Base-by-base conservation (phyloP, 2,888 invertebrate genomes). In the Drymonia ruficornis region DNA sequence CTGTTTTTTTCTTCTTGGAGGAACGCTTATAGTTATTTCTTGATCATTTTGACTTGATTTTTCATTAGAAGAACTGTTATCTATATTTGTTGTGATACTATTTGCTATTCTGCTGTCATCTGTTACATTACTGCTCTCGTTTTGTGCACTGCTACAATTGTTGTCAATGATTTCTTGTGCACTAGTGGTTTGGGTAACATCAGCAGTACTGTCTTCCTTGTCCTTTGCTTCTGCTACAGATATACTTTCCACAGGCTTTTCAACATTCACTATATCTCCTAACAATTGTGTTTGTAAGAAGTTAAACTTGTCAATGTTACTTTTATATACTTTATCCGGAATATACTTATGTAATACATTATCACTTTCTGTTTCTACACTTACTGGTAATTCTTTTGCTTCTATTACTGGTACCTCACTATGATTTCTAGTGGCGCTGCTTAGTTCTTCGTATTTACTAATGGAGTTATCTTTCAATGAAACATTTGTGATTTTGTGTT, bases 231-330 rank as follows among this genome's bases (percentile, higher is more conserved):
- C 58, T 53, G 64, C 63, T 63, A 72, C 50, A 59, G 71, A 63
- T 56, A 61, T 61, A 66, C 66, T 72, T 65, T 77, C 73, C 66
- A 66, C 56, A 56, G 59, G 61, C 59, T 67, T 74, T 61, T 80
- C 70, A 63, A 67, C 54, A 51, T 81, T 71, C 63, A 70, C 56
- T 55, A 69, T 64, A 63, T 83, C 79, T 59, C 70, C 80, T 56
- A 79, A 70, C 53, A 91, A 72, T 74, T 87, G 90, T 56, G 91
- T 89, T 86, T 90, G 90, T 73, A 91, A 77, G 73, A 90, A 91
- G 81, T 82, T 86, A 50, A 86, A 85, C 73, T 91, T 89, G 47
- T 88, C 83, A 63, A 83, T 72, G 72, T 84, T 87, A 68, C 81
- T 91, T 77, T 86, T 91, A 71, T 91, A 92, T 12, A 80, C 65